Percentiles rank a stretch among this genome's conserved stretches.
These are phyloP conservation scores for Morone chrysops DNA, from an alignment of 2,113 vertebrate species.

Conservation along the genomic window DNA sequence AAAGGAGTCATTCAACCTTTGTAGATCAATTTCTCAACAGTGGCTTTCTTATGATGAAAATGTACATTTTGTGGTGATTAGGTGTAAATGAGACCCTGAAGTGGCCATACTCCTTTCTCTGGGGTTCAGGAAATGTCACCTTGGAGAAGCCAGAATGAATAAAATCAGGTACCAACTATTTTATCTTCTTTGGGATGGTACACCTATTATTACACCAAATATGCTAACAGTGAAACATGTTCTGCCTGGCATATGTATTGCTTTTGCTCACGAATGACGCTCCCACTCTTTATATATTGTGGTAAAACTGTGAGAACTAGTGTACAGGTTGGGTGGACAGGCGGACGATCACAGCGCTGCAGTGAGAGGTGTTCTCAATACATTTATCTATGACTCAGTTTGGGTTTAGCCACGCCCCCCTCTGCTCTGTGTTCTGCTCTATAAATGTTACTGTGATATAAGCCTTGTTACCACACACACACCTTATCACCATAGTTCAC, in stretches of 20 bases:
- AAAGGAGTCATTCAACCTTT: slow-evolving; percentile 32
- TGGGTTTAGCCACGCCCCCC: slow-evolving; percentile 49
- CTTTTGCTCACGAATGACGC: background rate
- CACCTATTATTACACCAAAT: background rate
- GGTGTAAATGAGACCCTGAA: slow-evolving; percentile 1
- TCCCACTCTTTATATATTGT: background rate
- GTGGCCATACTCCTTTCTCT: background rate
- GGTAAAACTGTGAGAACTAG: background rate
- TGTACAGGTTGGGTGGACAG: background rate
- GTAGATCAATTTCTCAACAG: slow-evolving; percentile 21
- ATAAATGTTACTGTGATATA: slow-evolving; percentile 68
- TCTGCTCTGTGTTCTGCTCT: slow-evolving; percentile 61
- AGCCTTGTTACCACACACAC: slow-evolving; percentile 55
- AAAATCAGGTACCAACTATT: background rate
- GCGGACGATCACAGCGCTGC: background rate
- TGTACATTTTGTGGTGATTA: background rate
- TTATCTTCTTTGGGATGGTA: background rate
- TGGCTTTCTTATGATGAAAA: background rate
- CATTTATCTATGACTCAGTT: slow-evolving; percentile 54
- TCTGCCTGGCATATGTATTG: background rate
- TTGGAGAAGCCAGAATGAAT: background rate
- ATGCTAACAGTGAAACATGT: background rate
- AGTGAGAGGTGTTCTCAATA: slow-evolving; percentile 27
- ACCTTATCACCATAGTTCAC: slow-evolving; percentile 47
- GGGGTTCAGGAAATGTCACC: slow-evolving; percentile 8